Base-by-base conservation (phyloP, 2,888 invertebrate genomes). In the Perdita meconis region DNA sequence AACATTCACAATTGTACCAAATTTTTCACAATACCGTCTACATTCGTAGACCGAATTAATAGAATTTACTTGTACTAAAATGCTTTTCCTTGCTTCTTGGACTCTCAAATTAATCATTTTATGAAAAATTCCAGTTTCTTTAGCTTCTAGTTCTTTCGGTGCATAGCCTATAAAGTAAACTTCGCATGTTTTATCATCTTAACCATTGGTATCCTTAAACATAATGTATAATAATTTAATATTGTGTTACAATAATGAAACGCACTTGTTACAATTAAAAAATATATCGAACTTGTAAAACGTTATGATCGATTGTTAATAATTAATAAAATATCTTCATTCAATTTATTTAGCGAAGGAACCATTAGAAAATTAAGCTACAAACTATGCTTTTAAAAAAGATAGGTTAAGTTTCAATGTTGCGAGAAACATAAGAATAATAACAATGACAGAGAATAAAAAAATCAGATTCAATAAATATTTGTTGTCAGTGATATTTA, bases 11-110 rank as follows among this genome's bases (percentile, higher is more conserved):
- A 97, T 93, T 6, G 89, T 91, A 8, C 96, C 96, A 92, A 95
- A 95, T 82, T 94, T 93, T 30, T 93, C 94, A 91, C 97, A 97
- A 89, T 96, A 96, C 2, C 94, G 93, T 89, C 95, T 94, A 64
- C 97, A 92, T 91, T 96, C 96, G 56, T 91, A 91, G 86, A 94
- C 95, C 0, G 96, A 96, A 57, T 95, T 94, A 65, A 95, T 94
- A 0, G 96, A 96, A 86, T 95, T 95, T 0, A 97, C 95, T 93
- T 97, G 96, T 4, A 97, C 95, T 38, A 97, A 92, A 67, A 97
- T 93, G 92, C 96, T 96, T 74, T 94, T 94, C 61, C 92, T 93
- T 0, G 97, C 96, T 90, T 97, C 94, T 1, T 92, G 89, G 89
- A 95, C 94, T 82, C 96, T 94, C 26, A 92, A 40, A 0, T 0